Evolutionary conservation across 2,797 vertebrate species (phyloP).

Genomic region (Pteropus rufus): DNA sequence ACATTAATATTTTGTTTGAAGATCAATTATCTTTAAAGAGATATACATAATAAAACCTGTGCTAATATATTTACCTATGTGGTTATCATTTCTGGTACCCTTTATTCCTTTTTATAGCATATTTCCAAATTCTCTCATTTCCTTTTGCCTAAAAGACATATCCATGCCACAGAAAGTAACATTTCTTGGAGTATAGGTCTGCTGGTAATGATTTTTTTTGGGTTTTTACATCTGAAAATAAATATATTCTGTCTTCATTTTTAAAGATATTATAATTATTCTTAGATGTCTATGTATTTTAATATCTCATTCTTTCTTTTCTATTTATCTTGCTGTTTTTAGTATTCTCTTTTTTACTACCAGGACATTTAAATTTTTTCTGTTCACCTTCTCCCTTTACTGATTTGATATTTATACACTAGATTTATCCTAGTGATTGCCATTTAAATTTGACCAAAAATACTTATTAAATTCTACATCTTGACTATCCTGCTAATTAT

Average conservation of each 20-base stretch:
- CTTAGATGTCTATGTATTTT: neutral
- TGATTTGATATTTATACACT: neutral
- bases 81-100: neutral
- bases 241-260: neutral
- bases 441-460: neutral
- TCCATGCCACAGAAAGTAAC: neutral
- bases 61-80: neutral
- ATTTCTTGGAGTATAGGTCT: neutral
- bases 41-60: neutral
- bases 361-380: neutral
- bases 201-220: slow-evolving; percentile 8
- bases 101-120: neutral
- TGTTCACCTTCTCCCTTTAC: neutral
- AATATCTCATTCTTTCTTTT: neutral
- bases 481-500: neutral
- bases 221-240: neutral
- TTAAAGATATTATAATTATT: neutral
- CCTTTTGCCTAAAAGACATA: neutral
- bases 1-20: neutral
- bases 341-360: neutral
- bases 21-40: neutral
- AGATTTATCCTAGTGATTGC: neutral
- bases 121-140: neutral
- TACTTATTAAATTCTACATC: neutral
- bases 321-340: neutral